phyloP scores from a whole-genome alignment of 2,888 invertebrate genomes.

The Parelbella ahira region DNA sequence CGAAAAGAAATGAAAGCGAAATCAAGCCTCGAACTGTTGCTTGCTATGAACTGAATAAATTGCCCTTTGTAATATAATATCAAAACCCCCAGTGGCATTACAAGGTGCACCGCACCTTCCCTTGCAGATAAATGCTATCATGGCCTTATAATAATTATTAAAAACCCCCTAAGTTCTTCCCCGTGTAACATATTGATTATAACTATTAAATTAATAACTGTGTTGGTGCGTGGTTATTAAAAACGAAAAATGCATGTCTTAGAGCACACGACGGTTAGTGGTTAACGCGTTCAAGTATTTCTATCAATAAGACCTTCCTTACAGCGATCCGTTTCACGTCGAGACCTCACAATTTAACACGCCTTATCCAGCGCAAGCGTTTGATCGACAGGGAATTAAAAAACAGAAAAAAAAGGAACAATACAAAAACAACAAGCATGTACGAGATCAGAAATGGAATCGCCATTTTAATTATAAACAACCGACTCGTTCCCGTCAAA shows the following conservation, averaged over 20 bases:
- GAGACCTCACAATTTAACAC: slow-evolving; percentile 33
- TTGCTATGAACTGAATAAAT: too few species aligned
- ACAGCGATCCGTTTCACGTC: slow-evolving; percentile 19
- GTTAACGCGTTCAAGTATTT: slow-evolving; percentile 7
- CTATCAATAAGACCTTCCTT: slow-evolving; percentile 24
- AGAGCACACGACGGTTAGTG: slow-evolving; percentile 7
- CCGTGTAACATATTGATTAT: slow-evolving; percentile 25
- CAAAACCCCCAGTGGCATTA: too few species aligned
- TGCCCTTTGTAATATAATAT: too few species aligned
- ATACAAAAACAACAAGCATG: slow-evolving; percentile 34
- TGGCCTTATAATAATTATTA: neutral
- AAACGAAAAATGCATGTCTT: slow-evolving; percentile 8
- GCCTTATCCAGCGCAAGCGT: slow-evolving; percentile 39
- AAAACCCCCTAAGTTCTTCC: neutral
- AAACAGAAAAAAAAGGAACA: slow-evolving; percentile 35
- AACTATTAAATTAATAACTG: slow-evolving; percentile 22
- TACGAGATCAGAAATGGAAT: slow-evolving; percentile 48
- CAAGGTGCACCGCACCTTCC: too few species aligned
- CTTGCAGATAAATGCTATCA: neutral
- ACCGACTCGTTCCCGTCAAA: slow-evolving; percentile 52
- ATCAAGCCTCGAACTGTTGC: too few species aligned
- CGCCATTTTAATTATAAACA: slow-evolving; percentile 77
- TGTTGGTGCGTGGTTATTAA: slow-evolving; percentile 7
- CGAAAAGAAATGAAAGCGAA: too few species aligned
- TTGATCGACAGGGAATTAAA: slow-evolving; percentile 68